phyloP scores from a whole-genome alignment of 2,888 invertebrate genomes.

The Eulithis prunata region DNA sequence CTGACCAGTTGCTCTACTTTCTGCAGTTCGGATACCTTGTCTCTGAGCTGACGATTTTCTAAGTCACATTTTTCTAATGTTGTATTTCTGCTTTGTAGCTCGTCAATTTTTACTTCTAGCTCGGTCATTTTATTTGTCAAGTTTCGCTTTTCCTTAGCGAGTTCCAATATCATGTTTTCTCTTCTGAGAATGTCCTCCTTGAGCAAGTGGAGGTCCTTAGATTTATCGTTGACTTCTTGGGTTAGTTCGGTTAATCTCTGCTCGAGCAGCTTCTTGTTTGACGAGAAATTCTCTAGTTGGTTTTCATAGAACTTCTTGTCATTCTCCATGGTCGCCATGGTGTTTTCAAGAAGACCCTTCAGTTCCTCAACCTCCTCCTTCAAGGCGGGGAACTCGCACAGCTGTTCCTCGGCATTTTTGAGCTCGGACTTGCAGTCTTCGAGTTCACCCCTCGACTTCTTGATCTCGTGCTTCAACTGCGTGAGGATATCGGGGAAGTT shows the following conservation, averaged over 20 bases:
- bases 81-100: constrained; percentile 73
- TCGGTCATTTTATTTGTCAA: constrained; percentile 77
- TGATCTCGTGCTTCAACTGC: constrained; percentile 81
- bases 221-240: constrained; percentile 79
- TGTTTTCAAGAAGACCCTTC: constrained; percentile 75
- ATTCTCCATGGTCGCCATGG: constrained; percentile 78
- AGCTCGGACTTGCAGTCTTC: constrained; percentile 82
- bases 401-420: constrained; percentile 81
- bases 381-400: constrained; percentile 79
- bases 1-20: constrained; percentile 81
- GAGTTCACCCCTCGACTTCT: constrained; percentile 81
- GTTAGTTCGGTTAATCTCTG: constrained; percentile 84
- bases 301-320: constrained; percentile 84
- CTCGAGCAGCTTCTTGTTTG: constrained; percentile 80
- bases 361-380: constrained; percentile 79
- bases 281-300: constrained; percentile 80
- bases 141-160: constrained; percentile 84
- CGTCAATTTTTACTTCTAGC: constrained; percentile 79
- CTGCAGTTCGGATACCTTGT: constrained; percentile 76
- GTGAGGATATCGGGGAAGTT: constrained; percentile 76
- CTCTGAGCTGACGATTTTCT: constrained; percentile 77
- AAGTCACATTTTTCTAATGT: constrained; percentile 66
- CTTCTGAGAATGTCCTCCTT: constrained; percentile 83
- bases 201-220: constrained; percentile 79
- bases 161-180: constrained; percentile 83